Evolutionary conservation across 1,140 invertebrate genomes (phyloP).

Genomic region (Zaprionus vittiger): DNA sequence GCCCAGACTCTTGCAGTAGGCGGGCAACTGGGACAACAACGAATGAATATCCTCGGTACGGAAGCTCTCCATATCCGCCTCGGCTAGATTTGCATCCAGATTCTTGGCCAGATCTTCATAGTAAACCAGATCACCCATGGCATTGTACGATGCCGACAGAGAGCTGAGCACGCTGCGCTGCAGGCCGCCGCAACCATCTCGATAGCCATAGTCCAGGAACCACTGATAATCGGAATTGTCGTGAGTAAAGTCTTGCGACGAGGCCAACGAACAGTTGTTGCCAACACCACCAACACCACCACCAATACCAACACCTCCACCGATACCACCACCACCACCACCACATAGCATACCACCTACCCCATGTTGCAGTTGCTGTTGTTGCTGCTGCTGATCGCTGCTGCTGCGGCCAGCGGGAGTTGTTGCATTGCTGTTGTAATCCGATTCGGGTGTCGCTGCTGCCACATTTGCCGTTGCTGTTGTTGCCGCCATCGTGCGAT

Average conservation of each 20-base stretch:
- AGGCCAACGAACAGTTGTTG: conserved; percentile 83
- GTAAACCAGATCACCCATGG: conserved; percentile 89
- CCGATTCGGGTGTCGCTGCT: conserved; percentile 86
- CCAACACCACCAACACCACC: conserved; percentile 53
- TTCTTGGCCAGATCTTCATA: conserved; percentile 95
- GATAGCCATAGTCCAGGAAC: conserved; percentile 94
- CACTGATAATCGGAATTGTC: conserved; percentile 95
- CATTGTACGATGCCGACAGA: conserved; percentile 91
- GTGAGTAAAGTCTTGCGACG: conserved; percentile 90
- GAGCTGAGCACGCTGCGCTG: conserved; percentile 93
- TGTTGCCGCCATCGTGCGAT: conserved; percentile 75
- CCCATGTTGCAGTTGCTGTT: conserved; percentile 70
- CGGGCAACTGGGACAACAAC: conserved; percentile 91
- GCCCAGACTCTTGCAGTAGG: conserved; percentile 86
- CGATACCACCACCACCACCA: conserved; percentile 51
- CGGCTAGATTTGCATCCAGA: conserved; percentile 95
- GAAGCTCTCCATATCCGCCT: conserved; percentile 97
- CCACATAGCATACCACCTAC: conserved; percentile 78
- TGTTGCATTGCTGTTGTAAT: conserved; percentile 87
- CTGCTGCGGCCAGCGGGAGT: conserved; percentile 61
- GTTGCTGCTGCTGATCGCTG: conserved; percentile 48
- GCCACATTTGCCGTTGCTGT: conserved; percentile 37
- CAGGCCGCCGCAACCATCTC: conserved; percentile 90
- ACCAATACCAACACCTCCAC: conserved; percentile 48
- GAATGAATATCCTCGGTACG: conserved; percentile 95